Percentiles rank a stretch among this genome's conserved stretches.
Conservation (phyloP, 2,888 invertebrate genomes). For the Hoplodrina ambigua region DNA sequence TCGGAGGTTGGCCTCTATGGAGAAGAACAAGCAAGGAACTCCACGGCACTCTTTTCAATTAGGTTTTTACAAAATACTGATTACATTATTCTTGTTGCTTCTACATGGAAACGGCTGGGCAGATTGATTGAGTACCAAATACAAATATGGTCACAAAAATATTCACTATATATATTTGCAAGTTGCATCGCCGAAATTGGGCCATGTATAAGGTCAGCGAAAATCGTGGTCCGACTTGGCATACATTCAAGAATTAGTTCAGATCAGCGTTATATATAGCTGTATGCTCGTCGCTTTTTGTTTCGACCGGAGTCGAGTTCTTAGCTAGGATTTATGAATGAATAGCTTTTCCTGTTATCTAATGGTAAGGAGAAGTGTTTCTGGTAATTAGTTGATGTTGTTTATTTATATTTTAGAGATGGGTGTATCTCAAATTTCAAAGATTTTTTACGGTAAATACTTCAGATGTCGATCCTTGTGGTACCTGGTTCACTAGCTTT, state of each 20-base stretch:
- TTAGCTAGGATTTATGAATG: constrained; percentile 58
- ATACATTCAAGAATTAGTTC: constrained; percentile 74
- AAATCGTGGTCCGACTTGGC: constrained; percentile 72
- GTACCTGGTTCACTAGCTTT: too few relatives aligned
- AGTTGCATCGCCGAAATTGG: constrained; percentile 65
- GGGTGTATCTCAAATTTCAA: background rate
- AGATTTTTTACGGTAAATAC: background rate
- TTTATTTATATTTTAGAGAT: constrained; percentile 22
- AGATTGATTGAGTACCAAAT: constrained; percentile 1
- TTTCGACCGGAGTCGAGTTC: constrained; percentile 51
- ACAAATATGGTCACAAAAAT: constrained; percentile 32
- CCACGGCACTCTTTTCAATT: too few relatives aligned
- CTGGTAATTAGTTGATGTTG: constrained; percentile 25
- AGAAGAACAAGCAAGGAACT: too few relatives aligned
- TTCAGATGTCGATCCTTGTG: too few relatives aligned
- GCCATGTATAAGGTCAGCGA: constrained; percentile 69
- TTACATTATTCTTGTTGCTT: too few relatives aligned
- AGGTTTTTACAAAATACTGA: too few relatives aligned
- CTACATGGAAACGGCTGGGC: too few relatives aligned
- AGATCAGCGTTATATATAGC: constrained; percentile 64
- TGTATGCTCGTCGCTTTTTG: constrained; percentile 56
- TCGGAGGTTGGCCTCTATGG: too few relatives aligned
- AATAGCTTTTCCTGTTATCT: constrained; percentile 42
- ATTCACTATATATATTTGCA: constrained; percentile 56
- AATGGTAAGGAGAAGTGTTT: constrained; percentile 27